phyloP scores from a whole-genome alignment of 2,888 invertebrate genomes.

The Dromius quadrimaculatus region DNA sequence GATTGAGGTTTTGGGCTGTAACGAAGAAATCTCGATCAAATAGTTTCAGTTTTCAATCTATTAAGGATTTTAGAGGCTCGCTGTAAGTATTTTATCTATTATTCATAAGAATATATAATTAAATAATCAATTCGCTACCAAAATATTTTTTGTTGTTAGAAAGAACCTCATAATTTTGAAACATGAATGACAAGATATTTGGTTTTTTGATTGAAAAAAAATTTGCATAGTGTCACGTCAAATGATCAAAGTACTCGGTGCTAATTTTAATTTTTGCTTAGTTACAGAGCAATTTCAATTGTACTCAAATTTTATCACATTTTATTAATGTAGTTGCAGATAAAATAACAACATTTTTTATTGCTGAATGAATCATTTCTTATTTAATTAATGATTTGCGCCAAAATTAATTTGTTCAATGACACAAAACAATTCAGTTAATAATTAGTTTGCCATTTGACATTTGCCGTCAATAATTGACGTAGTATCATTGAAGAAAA shows the following conservation, averaged over 20 bases:
- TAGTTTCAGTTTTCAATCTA: conserved; percentile 72
- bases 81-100: conserved; percentile 68
- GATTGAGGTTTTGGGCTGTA: conserved; percentile 73
- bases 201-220: too few species aligned
- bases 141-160: too few species aligned
- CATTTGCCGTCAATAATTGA: conserved; percentile 27
- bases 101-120: neutral
- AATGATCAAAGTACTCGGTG: neutral
- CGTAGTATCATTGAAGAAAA: conserved; percentile 18
- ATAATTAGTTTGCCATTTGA: conserved; percentile 23
- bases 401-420: neutral
- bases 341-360: conserved; percentile 16
- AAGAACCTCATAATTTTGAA: too few species aligned
- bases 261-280: neutral
- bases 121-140: too few species aligned
- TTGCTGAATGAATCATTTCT: neutral
- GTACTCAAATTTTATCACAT: conserved; percentile 1
- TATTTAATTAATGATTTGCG: neutral
- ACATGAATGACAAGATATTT: too few species aligned
- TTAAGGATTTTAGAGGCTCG: conserved; percentile 64
- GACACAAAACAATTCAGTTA: conserved; percentile 25
- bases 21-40: conserved; percentile 70
- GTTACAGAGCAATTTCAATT: neutral
- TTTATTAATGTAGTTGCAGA: conserved; percentile 12
- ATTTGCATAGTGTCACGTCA: neutral